A percentile compares a stretch with the other conserved stretches of the same genome.
phyloP scores from a whole-genome alignment of 2,797 vertebrate genomes.

The Aeoliscus strigatus region DNA sequence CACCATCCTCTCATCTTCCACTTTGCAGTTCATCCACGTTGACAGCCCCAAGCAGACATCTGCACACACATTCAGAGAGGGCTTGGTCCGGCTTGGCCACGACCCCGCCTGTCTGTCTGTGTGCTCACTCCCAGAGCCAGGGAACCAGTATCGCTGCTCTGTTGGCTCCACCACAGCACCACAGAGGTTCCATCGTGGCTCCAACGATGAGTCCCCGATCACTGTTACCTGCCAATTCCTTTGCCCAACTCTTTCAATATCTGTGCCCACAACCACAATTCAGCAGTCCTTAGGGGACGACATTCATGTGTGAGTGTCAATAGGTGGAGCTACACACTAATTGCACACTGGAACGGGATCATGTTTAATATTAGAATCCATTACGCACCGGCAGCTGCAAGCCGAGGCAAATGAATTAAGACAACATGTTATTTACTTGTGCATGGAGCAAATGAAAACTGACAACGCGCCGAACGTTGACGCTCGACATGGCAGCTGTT shows the following conservation, averaged over 20 bases:
- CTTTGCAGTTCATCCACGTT: constrained; percentile 52
- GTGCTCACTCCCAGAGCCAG: constrained; percentile 49
- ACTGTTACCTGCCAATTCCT: constrained; percentile 39
- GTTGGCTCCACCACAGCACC: constrained; percentile 38
- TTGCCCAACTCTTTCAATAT: constrained; percentile 23
- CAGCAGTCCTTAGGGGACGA: constrained; percentile 43
- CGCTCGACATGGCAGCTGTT: constrained; percentile 69
- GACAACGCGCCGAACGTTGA: constrained; percentile 61
- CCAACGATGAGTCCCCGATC: constrained; percentile 47
- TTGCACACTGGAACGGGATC: constrained; percentile 61
- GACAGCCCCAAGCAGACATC: constrained; percentile 27
- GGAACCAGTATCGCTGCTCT: constrained; percentile 43
- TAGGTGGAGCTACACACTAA: constrained; percentile 69
- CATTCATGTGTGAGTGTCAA: constrained; percentile 71
- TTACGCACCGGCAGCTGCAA: constrained; percentile 63
- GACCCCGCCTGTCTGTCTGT: constrained; percentile 65
- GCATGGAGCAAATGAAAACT: constrained; percentile 60
- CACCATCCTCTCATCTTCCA: constrained; percentile 43
- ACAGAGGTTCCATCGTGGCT: constrained; percentile 47
- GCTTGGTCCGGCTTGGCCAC: constrained; percentile 46
- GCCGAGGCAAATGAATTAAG: constrained; percentile 67
- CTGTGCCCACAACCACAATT: constrained; percentile 24
- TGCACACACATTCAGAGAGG: constrained; percentile 31
- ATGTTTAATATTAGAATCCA: constrained; percentile 70
- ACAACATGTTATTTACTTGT: constrained; percentile 67